phyloP scores from a whole-genome alignment of 2,797 vertebrate genomes.

The Acanthurus leucopareius region DNA sequence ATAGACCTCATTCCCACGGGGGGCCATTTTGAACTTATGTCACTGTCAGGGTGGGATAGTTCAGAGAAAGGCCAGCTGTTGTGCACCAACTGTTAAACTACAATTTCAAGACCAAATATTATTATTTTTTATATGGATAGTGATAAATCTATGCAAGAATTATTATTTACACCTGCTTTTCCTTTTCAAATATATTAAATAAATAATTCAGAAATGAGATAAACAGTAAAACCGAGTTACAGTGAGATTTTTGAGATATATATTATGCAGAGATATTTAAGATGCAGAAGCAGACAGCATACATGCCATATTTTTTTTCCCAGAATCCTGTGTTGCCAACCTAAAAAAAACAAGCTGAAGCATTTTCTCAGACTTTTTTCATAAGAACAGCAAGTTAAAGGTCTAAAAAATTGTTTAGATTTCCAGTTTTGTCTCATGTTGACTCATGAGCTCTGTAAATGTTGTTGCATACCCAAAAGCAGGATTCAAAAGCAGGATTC shows the following conservation, averaged over 20 bases:
- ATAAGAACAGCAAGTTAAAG: too few relatives aligned
- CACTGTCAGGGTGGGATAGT: slow-evolving; percentile 32
- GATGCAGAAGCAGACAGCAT: background rate
- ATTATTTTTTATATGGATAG: background rate
- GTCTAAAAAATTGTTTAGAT: too few relatives aligned
- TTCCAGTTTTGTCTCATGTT: background rate
- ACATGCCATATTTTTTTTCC: too few relatives aligned
- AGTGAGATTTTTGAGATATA: too few relatives aligned
- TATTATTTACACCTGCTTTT: background rate
- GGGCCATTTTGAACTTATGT: slow-evolving; percentile 50
- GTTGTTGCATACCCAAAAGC: background rate
- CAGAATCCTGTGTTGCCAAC: background rate
- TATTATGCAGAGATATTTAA: background rate
- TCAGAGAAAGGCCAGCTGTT: slow-evolving; percentile 51
- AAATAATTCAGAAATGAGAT: background rate
- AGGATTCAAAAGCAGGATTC: background rate
- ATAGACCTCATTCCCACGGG: slow-evolving; percentile 53
- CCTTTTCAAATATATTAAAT: background rate
- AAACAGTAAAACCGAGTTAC: background rate
- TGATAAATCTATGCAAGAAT: background rate
- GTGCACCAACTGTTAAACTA: slow-evolving; percentile 34
- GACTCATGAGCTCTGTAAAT: background rate
- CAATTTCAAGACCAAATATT: slow-evolving; percentile 22
- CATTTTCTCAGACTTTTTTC: background rate
- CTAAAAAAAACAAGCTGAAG: background rate